A percentile compares a stretch with the other conserved stretches of the same genome.
Conservation (phyloP, 2,797 vertebrate genomes). For the Galagoides demidoff region DNA sequence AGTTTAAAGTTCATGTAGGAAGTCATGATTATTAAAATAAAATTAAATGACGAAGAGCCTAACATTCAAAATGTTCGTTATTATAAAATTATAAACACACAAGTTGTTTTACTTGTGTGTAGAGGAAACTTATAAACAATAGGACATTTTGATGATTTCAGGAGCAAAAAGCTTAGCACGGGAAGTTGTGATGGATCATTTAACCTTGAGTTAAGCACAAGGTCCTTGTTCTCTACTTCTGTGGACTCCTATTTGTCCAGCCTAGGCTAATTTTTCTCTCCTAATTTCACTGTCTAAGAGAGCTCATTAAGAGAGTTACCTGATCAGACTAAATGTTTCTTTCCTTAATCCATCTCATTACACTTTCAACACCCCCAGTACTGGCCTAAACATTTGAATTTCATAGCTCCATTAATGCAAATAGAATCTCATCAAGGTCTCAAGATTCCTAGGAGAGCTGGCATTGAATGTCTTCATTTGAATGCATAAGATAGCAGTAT, state of each 20-base stretch:
- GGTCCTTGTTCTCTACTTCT: not conserved
- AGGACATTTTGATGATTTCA: not conserved
- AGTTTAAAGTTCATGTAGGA: not conserved
- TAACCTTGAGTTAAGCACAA: slow-evolving; percentile 20
- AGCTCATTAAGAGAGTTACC: slow-evolving; percentile 71
- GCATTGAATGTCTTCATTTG: slow-evolving; percentile 55
- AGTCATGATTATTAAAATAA: not conserved
- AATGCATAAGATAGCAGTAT: slow-evolving; percentile 25
- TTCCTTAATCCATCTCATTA: slow-evolving; percentile 66
- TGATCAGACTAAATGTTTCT: slow-evolving; percentile 57
- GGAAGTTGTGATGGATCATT: not conserved
- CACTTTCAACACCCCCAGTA: not conserved
- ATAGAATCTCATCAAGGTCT: slow-evolving; percentile 69
- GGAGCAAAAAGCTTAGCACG: not conserved
- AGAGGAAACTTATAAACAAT: not conserved
- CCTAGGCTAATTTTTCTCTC: slow-evolving; percentile 58
- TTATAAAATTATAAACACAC: not conserved
- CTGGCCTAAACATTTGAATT: slow-evolving; percentile 70
- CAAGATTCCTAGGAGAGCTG: slow-evolving; percentile 47
- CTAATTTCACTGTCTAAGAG: slow-evolving; percentile 55
- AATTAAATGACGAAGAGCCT: not conserved
- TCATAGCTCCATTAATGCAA: slow-evolving; percentile 72
- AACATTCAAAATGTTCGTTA: not conserved
- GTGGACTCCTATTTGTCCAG: not conserved
- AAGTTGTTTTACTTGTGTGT: not conserved